Percentiles rank a stretch among this genome's conserved stretches.
phyloP scores from a whole-genome alignment of 1,140 invertebrate genomes.

The Pachyrhynchus sulphureomaculatus region DNA sequence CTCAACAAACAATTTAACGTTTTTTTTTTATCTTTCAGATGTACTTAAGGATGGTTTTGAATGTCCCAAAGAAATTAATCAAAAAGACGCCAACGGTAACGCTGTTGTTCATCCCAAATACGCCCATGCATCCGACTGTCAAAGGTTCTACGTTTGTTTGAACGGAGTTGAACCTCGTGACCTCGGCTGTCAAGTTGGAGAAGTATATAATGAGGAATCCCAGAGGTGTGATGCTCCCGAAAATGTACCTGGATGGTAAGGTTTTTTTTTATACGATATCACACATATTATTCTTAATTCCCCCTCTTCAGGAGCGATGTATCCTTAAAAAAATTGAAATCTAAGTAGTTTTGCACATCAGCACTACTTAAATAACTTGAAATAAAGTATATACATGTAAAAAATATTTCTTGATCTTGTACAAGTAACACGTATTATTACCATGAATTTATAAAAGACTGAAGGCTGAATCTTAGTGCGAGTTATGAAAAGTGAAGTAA shows the following conservation, averaged over 20 bases:
- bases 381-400: no score
- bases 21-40: conserved; percentile 48
- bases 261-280: neutral
- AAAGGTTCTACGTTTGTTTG: conserved; percentile 87
- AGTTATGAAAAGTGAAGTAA: no score
- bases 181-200: conserved; percentile 79
- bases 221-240: conserved; percentile 83
- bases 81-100: conserved; percentile 68
- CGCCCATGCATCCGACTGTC: conserved; percentile 82
- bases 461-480: no score
- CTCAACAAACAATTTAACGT: no score
- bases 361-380: no score
- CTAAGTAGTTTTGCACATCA: no score
- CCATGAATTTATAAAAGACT: no score
- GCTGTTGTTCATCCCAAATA: conserved; percentile 83
- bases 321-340: no score
- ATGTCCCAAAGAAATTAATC: conserved; percentile 69
- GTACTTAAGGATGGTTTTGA: conserved; percentile 78
- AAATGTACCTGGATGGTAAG: conserved; percentile 84
- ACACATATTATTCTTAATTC: no score
- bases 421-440: no score
- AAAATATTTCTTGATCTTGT: no score
- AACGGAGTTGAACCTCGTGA: conserved; percentile 83
- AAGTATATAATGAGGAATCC: conserved; percentile 81
- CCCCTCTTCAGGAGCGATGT: no score